Conservation (phyloP, 2,797 vertebrate species). For the Microctenopoma stevenorrisi region DNA sequence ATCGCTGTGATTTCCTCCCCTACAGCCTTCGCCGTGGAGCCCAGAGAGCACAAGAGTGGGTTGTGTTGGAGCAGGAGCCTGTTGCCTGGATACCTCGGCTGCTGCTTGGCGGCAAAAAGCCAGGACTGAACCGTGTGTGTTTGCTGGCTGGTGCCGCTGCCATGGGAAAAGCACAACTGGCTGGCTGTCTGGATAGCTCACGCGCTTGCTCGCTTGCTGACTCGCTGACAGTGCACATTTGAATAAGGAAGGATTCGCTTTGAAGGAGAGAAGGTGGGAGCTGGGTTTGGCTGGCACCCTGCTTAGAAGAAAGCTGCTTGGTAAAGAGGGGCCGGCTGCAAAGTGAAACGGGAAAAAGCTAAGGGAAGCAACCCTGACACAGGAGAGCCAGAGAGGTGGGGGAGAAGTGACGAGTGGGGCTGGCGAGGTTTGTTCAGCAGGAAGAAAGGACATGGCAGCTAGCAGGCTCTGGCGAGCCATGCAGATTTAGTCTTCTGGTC, state of each 20-base stretch:
- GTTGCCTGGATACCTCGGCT: constrained; percentile 78
- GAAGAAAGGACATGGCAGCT: constrained; percentile 16
- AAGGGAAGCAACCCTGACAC: not conserved
- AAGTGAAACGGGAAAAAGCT: constrained; percentile 12
- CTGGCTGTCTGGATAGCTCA: constrained; percentile 39
- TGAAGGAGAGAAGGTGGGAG: constrained; percentile 21
- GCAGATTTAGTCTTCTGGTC: constrained; percentile 77
- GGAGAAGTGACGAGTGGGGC: constrained; percentile 14
- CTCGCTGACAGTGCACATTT: constrained; percentile 39
- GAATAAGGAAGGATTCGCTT: constrained; percentile 56
- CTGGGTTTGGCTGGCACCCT: not conserved
- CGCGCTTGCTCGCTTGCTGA: constrained; percentile 15
- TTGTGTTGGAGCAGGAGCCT: constrained; percentile 61
- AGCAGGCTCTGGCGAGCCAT: constrained; percentile 61
- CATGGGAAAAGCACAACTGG: constrained; percentile 57
- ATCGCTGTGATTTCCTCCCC: constrained; percentile 19
- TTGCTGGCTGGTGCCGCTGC: constrained; percentile 37
- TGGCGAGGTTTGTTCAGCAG: constrained; percentile 23
- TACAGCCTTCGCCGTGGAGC: constrained; percentile 43
- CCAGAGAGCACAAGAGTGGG: constrained; percentile 28
- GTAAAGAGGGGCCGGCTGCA: constrained; percentile 23
- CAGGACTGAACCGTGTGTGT: constrained; percentile 31
- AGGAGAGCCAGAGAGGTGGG: not conserved
- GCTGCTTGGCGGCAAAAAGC: constrained; percentile 38
- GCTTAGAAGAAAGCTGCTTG: constrained; percentile 36